Conservation (phyloP, 2,888 invertebrate species). For the Steinernema scapterisci region DNA sequence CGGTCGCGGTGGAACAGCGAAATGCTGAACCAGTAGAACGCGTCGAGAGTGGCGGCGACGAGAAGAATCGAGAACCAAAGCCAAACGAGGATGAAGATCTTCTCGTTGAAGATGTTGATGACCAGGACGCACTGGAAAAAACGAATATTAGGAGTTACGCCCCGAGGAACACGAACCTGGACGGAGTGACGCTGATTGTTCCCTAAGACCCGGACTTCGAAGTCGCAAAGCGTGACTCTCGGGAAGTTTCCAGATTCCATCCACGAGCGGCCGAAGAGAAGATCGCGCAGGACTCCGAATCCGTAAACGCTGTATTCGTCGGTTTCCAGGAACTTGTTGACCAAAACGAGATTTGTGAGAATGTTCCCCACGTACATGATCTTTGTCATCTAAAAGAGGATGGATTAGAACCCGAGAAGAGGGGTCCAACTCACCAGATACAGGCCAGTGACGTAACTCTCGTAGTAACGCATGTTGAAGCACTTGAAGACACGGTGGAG, state of each 20-base stretch:
- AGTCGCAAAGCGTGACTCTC: constrained; percentile 57
- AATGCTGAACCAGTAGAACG: constrained; percentile 67
- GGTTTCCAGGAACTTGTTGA: constrained; percentile 67
- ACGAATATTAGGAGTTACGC: no score
- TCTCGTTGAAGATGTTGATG: constrained; percentile 67
- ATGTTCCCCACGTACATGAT: constrained; percentile 66
- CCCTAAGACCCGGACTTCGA: constrained; percentile 66
- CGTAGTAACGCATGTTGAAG: constrained; percentile 66
- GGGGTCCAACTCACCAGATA: constrained; percentile 57
- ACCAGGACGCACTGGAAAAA: constrained; percentile 67
- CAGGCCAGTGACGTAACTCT: constrained; percentile 67
- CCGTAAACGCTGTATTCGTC: constrained; percentile 66
- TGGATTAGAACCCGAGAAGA: neutral
- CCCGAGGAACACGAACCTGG: constrained; percentile 49
- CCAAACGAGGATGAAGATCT: constrained; percentile 67
- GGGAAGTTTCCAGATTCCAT: constrained; percentile 67
- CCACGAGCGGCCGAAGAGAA: constrained; percentile 64
- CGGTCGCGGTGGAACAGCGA: constrained; percentile 65
- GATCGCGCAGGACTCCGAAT: constrained; percentile 64
- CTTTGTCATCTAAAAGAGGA: constrained; percentile 60
- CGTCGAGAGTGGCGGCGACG: constrained; percentile 63
- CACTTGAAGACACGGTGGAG: constrained; percentile 67
- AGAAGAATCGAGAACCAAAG: constrained; percentile 65
- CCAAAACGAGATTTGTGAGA: constrained; percentile 63
- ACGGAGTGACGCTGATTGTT: constrained; percentile 66